Evolutionary conservation across 1,140 invertebrate species (phyloP).

Genomic region (Scylla paramamosain): DNA sequence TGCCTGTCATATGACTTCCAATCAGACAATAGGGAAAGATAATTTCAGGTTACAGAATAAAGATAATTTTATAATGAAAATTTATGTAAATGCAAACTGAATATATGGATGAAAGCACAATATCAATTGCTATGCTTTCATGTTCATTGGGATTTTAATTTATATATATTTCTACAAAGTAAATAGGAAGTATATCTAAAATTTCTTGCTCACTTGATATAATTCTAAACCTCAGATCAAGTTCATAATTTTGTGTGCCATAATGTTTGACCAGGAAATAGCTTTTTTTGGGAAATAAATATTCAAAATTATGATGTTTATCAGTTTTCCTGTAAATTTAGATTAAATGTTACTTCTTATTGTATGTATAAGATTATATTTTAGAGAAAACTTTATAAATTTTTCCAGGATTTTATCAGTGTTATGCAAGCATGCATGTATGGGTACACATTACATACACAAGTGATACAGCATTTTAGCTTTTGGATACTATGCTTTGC

Average conservation of each 20-base stretch:
- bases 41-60: too few species aligned
- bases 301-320: slow-evolving; percentile 15
- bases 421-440: neutral
- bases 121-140: too few species aligned
- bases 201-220: too few species aligned
- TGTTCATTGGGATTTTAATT: too few species aligned
- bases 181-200: too few species aligned
- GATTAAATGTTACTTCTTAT: neutral
- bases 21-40: too few species aligned
- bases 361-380: neutral
- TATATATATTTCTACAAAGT: too few species aligned
- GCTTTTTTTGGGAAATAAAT: slow-evolving; percentile 51
- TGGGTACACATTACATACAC: neutral
- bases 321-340: slow-evolving; percentile 39
- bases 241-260: slow-evolving; percentile 39
- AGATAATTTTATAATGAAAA: too few species aligned
- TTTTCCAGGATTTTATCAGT: neutral
- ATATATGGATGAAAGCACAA: too few species aligned
- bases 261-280: neutral
- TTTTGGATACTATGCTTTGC: neutral
- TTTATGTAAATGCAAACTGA: too few species aligned
- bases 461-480: neutral
- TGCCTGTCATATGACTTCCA: too few species aligned
- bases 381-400: neutral
- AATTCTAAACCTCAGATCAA: too few species aligned